Evolutionary conservation across 2,113 vertebrate species (phyloP).

Genomic region (Podarcis muralis): DNA sequence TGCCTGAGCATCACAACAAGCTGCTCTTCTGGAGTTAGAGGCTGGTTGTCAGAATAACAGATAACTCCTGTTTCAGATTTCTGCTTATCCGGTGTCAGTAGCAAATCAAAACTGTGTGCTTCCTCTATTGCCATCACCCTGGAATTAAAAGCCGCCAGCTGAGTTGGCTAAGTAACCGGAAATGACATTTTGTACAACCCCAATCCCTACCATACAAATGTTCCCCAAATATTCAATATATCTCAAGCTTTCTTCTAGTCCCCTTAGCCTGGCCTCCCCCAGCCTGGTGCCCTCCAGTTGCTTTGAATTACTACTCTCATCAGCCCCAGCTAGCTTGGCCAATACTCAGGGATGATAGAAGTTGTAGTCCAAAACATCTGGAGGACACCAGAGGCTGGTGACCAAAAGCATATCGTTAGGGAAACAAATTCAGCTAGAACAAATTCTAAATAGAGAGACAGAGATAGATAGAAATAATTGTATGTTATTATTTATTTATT

Average conservation of each 20-base stretch:
- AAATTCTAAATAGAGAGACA: too few relatives aligned
- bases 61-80: neutral
- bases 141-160: constrained; percentile 9
- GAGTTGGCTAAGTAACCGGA: constrained; percentile 14
- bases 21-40: constrained; percentile 85
- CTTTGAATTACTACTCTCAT: too few relatives aligned
- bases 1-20: constrained; percentile 78
- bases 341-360: too few relatives aligned
- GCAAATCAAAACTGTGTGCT: neutral
- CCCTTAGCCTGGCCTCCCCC: too few relatives aligned
- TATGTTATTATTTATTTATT: too few relatives aligned
- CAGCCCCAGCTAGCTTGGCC: too few relatives aligned
- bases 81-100: neutral
- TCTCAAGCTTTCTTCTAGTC: neutral
- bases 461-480: too few relatives aligned
- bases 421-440: neutral
- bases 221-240: neutral
- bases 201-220: neutral
- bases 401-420: too few relatives aligned
- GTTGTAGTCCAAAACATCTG: too few relatives aligned
- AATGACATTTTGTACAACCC: neutral
- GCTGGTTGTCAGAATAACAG: constrained; percentile 55
- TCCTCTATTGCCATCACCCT: neutral
- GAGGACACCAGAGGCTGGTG: too few relatives aligned
- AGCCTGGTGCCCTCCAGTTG: too few relatives aligned